Percentiles rank a stretch among this genome's conserved stretches.
These are phyloP conservation scores for Phymanthus crucifer DNA, from an alignment of 92 coral and sea anemone species.

Conservation along the genomic window DNA sequence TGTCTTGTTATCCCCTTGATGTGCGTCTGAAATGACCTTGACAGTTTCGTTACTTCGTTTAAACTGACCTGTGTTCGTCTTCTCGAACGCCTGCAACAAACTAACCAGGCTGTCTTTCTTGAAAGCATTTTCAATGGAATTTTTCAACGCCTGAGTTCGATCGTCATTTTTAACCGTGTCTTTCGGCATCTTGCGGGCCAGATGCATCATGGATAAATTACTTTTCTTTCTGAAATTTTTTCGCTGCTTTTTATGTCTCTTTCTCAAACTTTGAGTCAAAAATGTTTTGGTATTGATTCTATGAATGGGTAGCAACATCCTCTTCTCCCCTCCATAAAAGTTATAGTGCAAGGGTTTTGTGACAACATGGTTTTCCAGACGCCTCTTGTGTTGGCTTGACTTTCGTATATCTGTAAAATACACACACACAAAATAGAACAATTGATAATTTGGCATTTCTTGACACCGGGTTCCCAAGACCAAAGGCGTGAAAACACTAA, in stretches of 20 bases:
- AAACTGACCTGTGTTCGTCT: not conserved
- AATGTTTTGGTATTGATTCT: not conserved
- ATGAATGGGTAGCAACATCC: not conserved
- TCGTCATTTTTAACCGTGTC: not conserved
- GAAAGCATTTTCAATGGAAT: not conserved
- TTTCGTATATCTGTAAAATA: not conserved
- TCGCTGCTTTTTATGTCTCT: not conserved
- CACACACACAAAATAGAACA: too few species aligned
- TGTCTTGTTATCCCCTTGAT: not conserved
- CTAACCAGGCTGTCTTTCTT: constrained; percentile 33
- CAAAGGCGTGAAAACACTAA: too few species aligned
- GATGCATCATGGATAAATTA: not conserved
- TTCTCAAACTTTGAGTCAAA: not conserved
- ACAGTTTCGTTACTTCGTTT: not conserved
- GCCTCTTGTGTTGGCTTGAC: not conserved
- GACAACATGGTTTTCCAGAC: not conserved
- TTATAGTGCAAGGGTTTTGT: not conserved
- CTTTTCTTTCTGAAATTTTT: not conserved
- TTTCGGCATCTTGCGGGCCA: not conserved
- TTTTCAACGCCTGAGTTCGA: not conserved
- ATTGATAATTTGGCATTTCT: not conserved
- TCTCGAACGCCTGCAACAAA: constrained; percentile 18
- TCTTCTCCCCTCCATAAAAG: constrained; percentile 18
- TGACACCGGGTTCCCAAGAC: too few species aligned
- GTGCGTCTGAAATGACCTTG: too few species aligned